phyloP scores from a whole-genome alignment of 2,113 vertebrate species.

The Mormoops blainvillei region DNA sequence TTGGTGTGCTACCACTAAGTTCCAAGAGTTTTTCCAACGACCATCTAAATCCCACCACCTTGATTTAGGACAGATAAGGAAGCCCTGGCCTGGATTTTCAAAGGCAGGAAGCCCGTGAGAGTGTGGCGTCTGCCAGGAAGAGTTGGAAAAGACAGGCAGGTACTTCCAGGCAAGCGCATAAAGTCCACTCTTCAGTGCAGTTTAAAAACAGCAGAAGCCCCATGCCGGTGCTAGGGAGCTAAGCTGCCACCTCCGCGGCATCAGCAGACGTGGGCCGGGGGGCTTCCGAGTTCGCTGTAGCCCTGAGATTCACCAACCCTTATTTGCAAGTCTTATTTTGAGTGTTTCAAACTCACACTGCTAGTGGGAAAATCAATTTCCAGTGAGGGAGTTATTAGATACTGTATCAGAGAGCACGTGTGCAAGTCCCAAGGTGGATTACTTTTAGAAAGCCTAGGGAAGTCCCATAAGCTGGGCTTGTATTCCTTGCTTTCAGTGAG shows the following conservation, averaged over 20 bases:
- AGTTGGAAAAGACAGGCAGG: neutral
- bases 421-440: neutral
- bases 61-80: neutral
- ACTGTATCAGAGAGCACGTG: neutral
- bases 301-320: neutral
- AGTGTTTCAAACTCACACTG: neutral
- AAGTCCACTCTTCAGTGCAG: neutral
- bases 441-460: slow-evolving; percentile 45
- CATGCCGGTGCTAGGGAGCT: rapidly evolving
- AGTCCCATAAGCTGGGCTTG: neutral
- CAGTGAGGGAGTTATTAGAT: neutral
- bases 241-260: neutral
- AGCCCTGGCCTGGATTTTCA: neutral
- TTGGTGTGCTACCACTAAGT: neutral
- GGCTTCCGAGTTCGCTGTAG: neutral
- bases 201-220: neutral
- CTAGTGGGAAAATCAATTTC: slow-evolving; percentile 38
- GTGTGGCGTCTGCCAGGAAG: neutral
- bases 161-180: neutral
- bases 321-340: neutral
- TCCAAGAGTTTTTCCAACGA: neutral
- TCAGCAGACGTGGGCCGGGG: neutral
- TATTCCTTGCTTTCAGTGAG: neutral
- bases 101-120: neutral
- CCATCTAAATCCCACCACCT: neutral